Base-by-base conservation (phyloP, 2,888 invertebrate species). In the Craniophora ligustri region DNA sequence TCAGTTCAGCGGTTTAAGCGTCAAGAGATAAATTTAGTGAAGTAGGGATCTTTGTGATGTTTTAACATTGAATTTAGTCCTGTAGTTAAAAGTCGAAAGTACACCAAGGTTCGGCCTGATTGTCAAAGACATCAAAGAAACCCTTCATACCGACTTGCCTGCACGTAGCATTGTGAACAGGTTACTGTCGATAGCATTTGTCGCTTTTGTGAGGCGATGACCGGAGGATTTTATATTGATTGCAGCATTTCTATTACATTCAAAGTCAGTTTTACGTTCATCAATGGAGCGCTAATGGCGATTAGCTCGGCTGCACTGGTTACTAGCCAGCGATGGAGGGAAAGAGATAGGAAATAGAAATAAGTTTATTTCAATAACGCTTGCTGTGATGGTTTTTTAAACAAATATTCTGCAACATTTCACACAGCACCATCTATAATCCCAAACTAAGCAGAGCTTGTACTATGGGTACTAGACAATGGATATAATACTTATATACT, bases 41-140 rank as follows among this genome's bases (percentile, higher is more conserved):
- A n/a, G n/a, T n/a, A n/a, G n/a, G n/a, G n/a, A n/a, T n/a, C n/a
- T n/a, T n/a, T n/a, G n/a, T n/a, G n/a, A n/a, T n/a, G n/a, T n/a
- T n/a, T n/a, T n/a, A n/a, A n/a, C n/a, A n/a, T n/a, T n/a, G n/a
- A n/a, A n/a, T n/a, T n/a, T n/a, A n/a, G n/a, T n/a, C n/a, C n/a
- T n/a, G n/a, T n/a, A n/a, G n/a, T n/a, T n/a, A n/a, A n/a, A n/a
- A n/a, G n/a, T n/a, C n/a, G n/a, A n/a, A n/a, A n/a, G n/a, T n/a
- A n/a, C n/a, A n/a, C n/a, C n/a, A n/a, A 30, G 13, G 18, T 36
- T 35, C 8, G 16, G 10, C 31, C 23, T 4, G 14, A 39, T n/a
- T n/a, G 28, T 40, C n/a, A n/a, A n/a, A n/a, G n/a, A n/a, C n/a
- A n/a, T 21, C 46, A 30, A 40, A 31, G 51, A 46, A 42, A 67